phyloP scores from a whole-genome alignment of 2,113 vertebrate species.

The Channa maculata region DNA sequence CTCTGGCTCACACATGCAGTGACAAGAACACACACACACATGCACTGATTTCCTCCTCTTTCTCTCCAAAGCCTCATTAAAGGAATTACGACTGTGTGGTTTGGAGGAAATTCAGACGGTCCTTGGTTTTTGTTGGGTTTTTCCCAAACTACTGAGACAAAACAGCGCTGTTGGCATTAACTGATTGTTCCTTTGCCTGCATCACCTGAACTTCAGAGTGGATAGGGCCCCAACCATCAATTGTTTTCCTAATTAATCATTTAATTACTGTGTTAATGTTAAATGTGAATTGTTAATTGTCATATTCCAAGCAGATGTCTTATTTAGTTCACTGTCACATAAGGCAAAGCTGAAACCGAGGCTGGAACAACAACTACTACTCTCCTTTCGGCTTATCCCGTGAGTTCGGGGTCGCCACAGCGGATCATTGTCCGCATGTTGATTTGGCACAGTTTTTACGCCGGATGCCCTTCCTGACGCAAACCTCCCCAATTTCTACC shows the following conservation, averaged over 20 bases:
- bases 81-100: conserved; percentile 71
- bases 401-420: no score
- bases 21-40: conserved; percentile 25
- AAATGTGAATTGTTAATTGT: no score
- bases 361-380: no score
- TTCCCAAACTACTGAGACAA: conserved; percentile 33
- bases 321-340: background rate
- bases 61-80: conserved; percentile 73
- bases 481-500: no score
- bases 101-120: conserved; percentile 66
- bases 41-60: conserved; percentile 54
- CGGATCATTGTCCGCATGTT: no score
- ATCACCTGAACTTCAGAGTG: conserved; percentile 20
- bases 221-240: background rate
- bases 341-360: no score
- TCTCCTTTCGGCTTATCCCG: no score
- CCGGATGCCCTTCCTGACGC: no score
- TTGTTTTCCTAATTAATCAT: background rate
- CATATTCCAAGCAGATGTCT: no score
- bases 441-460: no score
- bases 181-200: conserved; percentile 2
- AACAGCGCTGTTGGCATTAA: conserved; percentile 14
- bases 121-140: conserved; percentile 52
- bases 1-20: conserved; percentile 34
- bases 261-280: no score